A percentile compares a stretch with the other conserved stretches of the same genome.
Evolutionary conservation across 2,797 vertebrate species (phyloP).

Genomic region (Petrocephalus schoutedeni): DNA sequence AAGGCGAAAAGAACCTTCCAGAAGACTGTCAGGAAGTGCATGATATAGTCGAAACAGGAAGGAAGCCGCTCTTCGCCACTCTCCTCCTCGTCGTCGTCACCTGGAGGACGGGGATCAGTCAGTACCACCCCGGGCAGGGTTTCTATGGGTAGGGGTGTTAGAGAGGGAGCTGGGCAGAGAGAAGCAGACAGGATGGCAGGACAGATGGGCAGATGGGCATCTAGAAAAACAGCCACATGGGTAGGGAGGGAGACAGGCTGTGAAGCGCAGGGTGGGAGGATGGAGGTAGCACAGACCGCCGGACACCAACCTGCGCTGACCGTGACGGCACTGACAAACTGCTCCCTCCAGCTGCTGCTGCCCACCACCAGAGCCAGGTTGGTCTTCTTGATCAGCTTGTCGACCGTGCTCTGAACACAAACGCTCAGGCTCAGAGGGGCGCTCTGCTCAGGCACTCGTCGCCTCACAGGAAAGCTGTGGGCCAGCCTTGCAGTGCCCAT

Average conservation of each 20-base stretch:
- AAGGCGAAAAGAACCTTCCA: slow-evolving; percentile 81
- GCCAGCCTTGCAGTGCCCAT: neutral
- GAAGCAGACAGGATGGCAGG: neutral
- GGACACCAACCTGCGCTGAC: slow-evolving; percentile 69
- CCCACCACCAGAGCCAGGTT: slow-evolving; percentile 78
- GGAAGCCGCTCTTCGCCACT: slow-evolving; percentile 77
- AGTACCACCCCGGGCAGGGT: neutral
- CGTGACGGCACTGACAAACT: slow-evolving; percentile 77
- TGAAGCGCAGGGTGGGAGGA: slow-evolving; percentile 61
- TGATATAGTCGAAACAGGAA: slow-evolving; percentile 83
- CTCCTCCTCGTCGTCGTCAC: slow-evolving; percentile 78
- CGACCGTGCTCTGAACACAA: slow-evolving; percentile 65
- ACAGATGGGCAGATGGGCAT: neutral
- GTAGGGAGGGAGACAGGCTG: neutral
- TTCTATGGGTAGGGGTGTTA: neutral
- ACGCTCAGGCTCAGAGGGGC: neutral
- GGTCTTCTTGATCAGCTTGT: slow-evolving; percentile 81
- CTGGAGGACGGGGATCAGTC: slow-evolving; percentile 39
- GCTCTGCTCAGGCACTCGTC: neutral
- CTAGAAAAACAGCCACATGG: neutral
- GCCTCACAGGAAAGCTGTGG: neutral
- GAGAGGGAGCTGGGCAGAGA: neutral
- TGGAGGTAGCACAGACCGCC: neutral
- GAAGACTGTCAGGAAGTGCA: slow-evolving; percentile 85
- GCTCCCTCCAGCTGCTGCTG: slow-evolving; percentile 82